Evolutionary conservation across 2,113 vertebrate species (phyloP).

Genomic region (Notarius lentiginosus): DNA sequence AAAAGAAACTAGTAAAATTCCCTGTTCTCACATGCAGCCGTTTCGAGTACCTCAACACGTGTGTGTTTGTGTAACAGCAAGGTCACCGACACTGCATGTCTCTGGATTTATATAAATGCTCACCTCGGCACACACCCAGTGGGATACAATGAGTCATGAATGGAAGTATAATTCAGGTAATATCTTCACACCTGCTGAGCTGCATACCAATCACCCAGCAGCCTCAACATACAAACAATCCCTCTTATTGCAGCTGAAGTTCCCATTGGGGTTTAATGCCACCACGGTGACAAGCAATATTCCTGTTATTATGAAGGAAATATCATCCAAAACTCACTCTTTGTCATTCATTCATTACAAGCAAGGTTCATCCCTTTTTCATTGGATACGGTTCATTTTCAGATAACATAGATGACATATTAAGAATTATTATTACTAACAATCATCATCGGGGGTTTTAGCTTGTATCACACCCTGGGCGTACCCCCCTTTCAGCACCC

Average conservation of each 20-base stretch:
- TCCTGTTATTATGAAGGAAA: conserved; percentile 21
- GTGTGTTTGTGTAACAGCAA: conserved; percentile 50
- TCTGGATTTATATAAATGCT: conserved; percentile 62
- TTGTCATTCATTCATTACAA: not conserved
- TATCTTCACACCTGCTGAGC: conserved; percentile 48
- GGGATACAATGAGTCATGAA: conserved; percentile 62
- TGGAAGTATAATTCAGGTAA: conserved; percentile 55
- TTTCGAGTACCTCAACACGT: not conserved
- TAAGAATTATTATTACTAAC: not conserved
- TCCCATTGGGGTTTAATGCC: conserved; percentile 28
- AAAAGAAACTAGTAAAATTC: not conserved
- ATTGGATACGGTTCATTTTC: not conserved
- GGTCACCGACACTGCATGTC: conserved; percentile 64
- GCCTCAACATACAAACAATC: conserved; percentile 7
- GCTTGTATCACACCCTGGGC: too few relatives aligned
- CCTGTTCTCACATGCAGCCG: conserved; percentile 1
- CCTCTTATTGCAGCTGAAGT: conserved; percentile 39
- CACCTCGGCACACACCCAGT: conserved; percentile 53
- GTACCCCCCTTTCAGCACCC: too few relatives aligned
- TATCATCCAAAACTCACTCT: conserved; percentile 3
- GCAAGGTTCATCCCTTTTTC: not conserved
- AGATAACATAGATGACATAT: not conserved
- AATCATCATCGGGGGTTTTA: too few relatives aligned
- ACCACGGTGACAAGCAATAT: conserved; percentile 24
- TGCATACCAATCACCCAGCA: conserved; percentile 51